Evolutionary conservation across 2,888 invertebrate genomes (phyloP).

Genomic region (Ctenicera cuprea): DNA sequence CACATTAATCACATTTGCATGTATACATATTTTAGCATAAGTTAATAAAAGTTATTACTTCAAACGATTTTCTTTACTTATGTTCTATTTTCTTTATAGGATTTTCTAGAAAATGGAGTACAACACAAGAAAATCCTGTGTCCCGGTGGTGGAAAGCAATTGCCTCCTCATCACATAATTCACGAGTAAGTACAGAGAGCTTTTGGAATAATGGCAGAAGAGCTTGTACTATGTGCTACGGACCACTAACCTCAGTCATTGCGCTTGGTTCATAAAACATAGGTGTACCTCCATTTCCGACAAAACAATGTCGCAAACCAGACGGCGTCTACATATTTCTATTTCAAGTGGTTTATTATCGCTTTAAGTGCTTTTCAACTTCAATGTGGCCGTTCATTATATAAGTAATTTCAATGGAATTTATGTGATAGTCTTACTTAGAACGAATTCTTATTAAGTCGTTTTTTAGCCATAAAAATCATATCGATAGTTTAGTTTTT

Average conservation of each 20-base stretch:
- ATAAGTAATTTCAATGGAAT: slow-evolving; percentile 45
- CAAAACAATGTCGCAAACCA: slow-evolving; percentile 50
- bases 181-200: slow-evolving; percentile 69
- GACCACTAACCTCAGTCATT: slow-evolving; percentile 40
- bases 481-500: slow-evolving; percentile 29
- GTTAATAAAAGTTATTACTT: no score
- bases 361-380: slow-evolving; percentile 50
- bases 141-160: slow-evolving; percentile 72
- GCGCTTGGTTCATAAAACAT: slow-evolving; percentile 43
- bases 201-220: slow-evolving; percentile 26
- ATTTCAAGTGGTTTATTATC: slow-evolving; percentile 50
- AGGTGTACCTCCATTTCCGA: slow-evolving; percentile 44
- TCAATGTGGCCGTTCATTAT: slow-evolving; percentile 47
- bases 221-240: slow-evolving; percentile 26
- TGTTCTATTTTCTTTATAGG: slow-evolving; percentile 67
- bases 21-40: no score
- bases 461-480: slow-evolving; percentile 35
- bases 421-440: slow-evolving; percentile 38
- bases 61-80: no score
- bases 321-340: slow-evolving; percentile 49
- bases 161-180: slow-evolving; percentile 73
- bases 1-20: no score
- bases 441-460: slow-evolving; percentile 39
- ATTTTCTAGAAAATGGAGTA: slow-evolving; percentile 70
- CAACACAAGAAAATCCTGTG: slow-evolving; percentile 74